phyloP scores from a whole-genome alignment of 2,888 invertebrate species.

The Operophtera brumata region DNA sequence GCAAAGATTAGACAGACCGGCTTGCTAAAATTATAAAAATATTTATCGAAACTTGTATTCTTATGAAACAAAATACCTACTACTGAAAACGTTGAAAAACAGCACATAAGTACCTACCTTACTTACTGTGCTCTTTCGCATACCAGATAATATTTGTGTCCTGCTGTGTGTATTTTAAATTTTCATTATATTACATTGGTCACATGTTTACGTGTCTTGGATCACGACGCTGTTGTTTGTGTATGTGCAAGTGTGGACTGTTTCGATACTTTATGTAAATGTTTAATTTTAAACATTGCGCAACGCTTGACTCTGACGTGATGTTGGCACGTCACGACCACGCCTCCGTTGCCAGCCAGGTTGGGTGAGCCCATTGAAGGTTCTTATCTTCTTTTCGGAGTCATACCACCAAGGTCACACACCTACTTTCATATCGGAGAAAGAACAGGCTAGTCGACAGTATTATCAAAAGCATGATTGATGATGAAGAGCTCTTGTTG shows the following conservation, averaged over 20 bases:
- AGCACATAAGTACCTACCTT: neutral
- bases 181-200: neutral
- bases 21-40: conserved; percentile 7
- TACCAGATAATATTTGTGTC: neutral
- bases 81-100: conserved; percentile 20
- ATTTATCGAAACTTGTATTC: conserved; percentile 21
- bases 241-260: conserved; percentile 8
- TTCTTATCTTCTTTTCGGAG: conserved; percentile 41
- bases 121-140: neutral
- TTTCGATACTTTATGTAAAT: conserved; percentile 22
- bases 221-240: conserved; percentile 16
- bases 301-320: conserved; percentile 52
- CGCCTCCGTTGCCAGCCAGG: conserved; percentile 64
- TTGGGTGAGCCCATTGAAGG: conserved; percentile 18
- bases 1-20: conserved; percentile 14
- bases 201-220: neutral
- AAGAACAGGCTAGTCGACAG: conserved; percentile 7
- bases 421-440: conserved; percentile 16
- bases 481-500: conserved; percentile 16
- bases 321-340: conserved; percentile 58
- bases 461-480: conserved; percentile 26
- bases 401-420: no score
- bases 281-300: conserved; percentile 45
- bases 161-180: neutral
- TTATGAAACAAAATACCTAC: no score